phyloP scores from a whole-genome alignment of 2,888 invertebrate genomes.

The Trachelus troglodyta region DNA sequence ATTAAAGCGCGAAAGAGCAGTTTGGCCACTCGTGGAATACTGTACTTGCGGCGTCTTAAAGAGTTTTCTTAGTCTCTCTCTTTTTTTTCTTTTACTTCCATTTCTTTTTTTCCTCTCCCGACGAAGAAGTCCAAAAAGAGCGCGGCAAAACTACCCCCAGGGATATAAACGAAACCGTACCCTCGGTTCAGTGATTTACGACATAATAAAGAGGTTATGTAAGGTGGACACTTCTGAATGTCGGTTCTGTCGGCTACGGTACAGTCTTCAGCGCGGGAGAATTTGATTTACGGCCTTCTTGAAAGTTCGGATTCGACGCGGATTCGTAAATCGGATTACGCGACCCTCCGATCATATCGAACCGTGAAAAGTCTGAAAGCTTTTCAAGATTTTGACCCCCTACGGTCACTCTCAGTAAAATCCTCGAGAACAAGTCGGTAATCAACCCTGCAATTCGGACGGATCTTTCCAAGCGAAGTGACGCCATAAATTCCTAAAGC shows the following conservation, averaged over 20 bases:
- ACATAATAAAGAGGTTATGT: conserved; percentile 51
- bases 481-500: not conserved
- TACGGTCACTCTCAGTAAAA: not conserved
- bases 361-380: conserved; percentile 17
- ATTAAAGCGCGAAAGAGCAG: not conserved
- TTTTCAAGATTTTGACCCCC: not conserved
- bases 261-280: conserved; percentile 26
- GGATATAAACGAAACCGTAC: conserved; percentile 5
- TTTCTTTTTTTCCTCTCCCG: not conserved
- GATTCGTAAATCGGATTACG: conserved; percentile 33
- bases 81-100: conserved; percentile 3
- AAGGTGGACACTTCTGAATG: conserved; percentile 32
- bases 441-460: not conserved
- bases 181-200: conserved; percentile 39
- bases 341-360: conserved; percentile 9
- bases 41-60: not conserved
- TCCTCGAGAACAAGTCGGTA: not conserved
- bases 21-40: not conserved
- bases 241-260: conserved; percentile 12
- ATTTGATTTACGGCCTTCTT: conserved; percentile 48
- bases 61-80: not conserved
- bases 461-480: not conserved
- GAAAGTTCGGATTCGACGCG: conserved; percentile 50
- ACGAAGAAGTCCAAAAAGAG: not conserved
- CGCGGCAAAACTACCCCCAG: not conserved